Conservation (phyloP, 64 coral and sea anemone species). For the Dendronephthya gigantea region DNA sequence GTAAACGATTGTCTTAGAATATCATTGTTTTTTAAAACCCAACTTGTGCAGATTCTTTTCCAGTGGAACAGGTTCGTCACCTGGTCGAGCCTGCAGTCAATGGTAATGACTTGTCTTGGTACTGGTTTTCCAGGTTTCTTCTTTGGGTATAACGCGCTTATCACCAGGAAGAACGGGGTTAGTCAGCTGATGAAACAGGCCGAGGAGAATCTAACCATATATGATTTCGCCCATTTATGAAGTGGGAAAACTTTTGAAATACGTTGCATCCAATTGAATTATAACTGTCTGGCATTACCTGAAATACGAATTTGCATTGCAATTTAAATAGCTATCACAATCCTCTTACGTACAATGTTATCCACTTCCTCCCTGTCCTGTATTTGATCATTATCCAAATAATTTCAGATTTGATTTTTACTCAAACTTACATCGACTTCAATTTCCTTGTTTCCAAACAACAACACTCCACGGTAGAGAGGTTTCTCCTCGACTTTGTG, state of each 20-base stretch:
- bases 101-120: too few relatives aligned
- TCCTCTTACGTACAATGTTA: too few relatives aligned
- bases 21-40: background rate
- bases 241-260: slow-evolving; percentile 46
- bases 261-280: slow-evolving; percentile 41
- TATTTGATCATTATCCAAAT: too few relatives aligned
- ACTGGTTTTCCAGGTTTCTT: too few relatives aligned
- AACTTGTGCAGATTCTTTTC: too few relatives aligned
- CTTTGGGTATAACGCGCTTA: too few relatives aligned
- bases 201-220: slow-evolving; percentile 42
- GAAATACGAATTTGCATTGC: background rate
- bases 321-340: too few relatives aligned
- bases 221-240: slow-evolving; percentile 32
- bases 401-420: too few relatives aligned
- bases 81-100: too few relatives aligned
- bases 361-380: too few relatives aligned
- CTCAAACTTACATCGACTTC: slow-evolving; percentile 47
- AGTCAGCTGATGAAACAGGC: background rate
- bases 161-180: too few relatives aligned
- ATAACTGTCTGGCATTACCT: slow-evolving; percentile 55
- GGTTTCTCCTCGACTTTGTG: slow-evolving; percentile 30
- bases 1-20: background rate
- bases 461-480: slow-evolving; percentile 29
- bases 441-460: slow-evolving; percentile 36
- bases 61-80: too few relatives aligned